Percentiles rank a stretch among this genome's conserved stretches.
phyloP scores from a whole-genome alignment of 2,797 vertebrate genomes.

The Bovichtus diacanthus region DNA sequence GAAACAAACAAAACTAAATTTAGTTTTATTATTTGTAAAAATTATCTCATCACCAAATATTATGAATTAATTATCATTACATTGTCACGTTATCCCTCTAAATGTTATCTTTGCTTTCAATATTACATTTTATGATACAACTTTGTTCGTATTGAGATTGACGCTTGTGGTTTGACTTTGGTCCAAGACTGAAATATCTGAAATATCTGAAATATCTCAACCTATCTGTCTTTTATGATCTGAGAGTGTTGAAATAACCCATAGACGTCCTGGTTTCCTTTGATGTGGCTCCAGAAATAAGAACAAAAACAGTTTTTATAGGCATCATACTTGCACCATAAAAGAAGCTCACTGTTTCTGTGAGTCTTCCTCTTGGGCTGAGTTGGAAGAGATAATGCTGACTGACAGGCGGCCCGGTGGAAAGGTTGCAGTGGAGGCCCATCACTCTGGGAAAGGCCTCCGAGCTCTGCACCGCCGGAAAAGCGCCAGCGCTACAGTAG shows the following conservation, averaged over 20 bases:
- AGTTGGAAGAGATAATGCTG: conserved; percentile 45
- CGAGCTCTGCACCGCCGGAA: conserved; percentile 40
- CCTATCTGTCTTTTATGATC: neutral
- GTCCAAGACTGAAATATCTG: too few relatives aligned
- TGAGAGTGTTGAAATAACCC: conserved; percentile 11
- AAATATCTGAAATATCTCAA: too few relatives aligned
- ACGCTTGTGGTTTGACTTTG: too few relatives aligned
- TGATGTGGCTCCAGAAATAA: neutral
- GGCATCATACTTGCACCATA: neutral
- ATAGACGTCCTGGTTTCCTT: neutral
- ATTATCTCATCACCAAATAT: neutral
- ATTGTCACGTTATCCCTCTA: too few relatives aligned
- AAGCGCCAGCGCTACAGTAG: conserved; percentile 40
- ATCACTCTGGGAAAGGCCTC: conserved; percentile 64
- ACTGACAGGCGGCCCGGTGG: conserved; percentile 63
- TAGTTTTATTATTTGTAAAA: neutral
- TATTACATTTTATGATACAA: neutral
- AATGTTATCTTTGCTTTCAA: neutral
- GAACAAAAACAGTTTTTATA: neutral
- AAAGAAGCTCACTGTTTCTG: conserved; percentile 18
- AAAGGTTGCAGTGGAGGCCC: conserved; percentile 61
- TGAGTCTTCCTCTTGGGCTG: conserved; percentile 25
- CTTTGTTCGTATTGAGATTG: neutral
- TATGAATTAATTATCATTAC: neutral
- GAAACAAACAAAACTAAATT: too few relatives aligned